These are phyloP conservation scores for Aegithalos caudatus DNA, from an alignment of 2,113 vertebrate genomes.

Conservation along the genomic window DNA sequence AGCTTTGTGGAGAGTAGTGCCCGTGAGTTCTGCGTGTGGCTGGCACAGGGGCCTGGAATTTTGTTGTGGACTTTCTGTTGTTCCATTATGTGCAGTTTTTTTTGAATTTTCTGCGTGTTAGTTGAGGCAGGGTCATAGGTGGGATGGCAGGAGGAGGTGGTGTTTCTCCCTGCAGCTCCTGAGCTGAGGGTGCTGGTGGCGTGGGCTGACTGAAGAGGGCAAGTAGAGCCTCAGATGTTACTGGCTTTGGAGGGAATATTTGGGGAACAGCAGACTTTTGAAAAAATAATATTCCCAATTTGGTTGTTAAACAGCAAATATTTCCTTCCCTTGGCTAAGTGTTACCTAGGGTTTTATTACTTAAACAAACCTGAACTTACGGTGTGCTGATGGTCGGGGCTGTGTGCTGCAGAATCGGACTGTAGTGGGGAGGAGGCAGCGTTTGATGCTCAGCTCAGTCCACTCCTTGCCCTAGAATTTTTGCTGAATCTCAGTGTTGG, in stretches of 20 bases:
- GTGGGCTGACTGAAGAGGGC: not conserved
- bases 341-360: not conserved
- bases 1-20: not conserved
- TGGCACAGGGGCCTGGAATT: not conserved
- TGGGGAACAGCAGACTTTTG: not conserved
- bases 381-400: not conserved
- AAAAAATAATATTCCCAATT: not conserved
- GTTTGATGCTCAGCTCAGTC: rapidly evolving
- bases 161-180: not conserved
- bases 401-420: not conserved
- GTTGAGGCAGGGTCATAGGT: not conserved
- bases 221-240: not conserved
- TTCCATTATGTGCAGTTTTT: rapidly evolving
- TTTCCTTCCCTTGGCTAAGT: not conserved
- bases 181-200: not conserved
- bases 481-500: not conserved
- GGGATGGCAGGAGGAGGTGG: not conserved
- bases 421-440: not conserved
- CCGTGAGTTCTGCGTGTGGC: rapidly evolving
- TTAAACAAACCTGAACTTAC: not conserved
- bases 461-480: not conserved
- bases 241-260: not conserved
- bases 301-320: not conserved
- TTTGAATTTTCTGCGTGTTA: not conserved
- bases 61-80: rapidly evolving